These are phyloP conservation scores for Cosmia pyralina DNA, from an alignment of 2,888 invertebrate species.

Conservation along the genomic window DNA sequence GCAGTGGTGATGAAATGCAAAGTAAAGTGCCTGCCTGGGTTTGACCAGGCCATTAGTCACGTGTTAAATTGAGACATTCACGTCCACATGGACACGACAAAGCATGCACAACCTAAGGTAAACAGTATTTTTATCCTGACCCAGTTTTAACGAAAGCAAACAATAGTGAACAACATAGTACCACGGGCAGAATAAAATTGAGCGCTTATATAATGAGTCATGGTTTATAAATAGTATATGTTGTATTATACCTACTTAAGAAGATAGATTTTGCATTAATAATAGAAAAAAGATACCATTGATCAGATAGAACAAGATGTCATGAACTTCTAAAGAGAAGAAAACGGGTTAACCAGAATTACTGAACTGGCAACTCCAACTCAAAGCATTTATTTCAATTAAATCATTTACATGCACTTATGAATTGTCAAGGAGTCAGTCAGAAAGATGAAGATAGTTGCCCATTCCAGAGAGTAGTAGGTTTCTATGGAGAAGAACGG, in stretches of 20 bases:
- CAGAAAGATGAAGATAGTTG: neutral
- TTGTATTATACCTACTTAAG: neutral
- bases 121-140: slow-evolving; percentile 48
- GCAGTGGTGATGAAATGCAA: neutral
- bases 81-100: neutral
- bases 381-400: neutral
- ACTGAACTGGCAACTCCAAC: neutral
- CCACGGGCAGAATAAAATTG: slow-evolving; percentile 36
- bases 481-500: neutral
- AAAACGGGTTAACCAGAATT: no score
- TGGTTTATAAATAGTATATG: slow-evolving; percentile 19
- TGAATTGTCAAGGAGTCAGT: neutral
- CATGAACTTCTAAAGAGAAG: neutral
- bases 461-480: neutral
- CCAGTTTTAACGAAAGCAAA: slow-evolving; percentile 24
- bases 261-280: neutral
- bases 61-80: neutral
- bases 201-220: slow-evolving; percentile 31
- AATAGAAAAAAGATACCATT: no score
- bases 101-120: neutral
- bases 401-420: neutral
- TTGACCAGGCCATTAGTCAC: neutral
- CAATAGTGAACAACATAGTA: slow-evolving; percentile 33
- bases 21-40: neutral
- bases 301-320: neutral